phyloP scores from a whole-genome alignment of 2,888 invertebrate genomes.

The Cheilosia soror region DNA sequence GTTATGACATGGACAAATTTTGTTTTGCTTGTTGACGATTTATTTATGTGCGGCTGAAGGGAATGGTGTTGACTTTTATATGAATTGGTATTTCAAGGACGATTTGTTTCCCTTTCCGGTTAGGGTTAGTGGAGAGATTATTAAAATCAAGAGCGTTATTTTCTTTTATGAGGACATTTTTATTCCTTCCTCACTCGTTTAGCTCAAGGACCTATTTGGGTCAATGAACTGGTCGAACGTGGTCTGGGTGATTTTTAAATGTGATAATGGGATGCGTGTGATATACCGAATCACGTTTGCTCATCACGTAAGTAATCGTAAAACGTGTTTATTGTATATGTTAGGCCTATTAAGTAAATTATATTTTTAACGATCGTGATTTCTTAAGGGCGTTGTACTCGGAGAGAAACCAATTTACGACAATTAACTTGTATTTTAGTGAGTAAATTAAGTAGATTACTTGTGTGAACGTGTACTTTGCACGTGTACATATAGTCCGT shows the following conservation, averaged over 20 bases:
- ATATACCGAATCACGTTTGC: conserved; percentile 22
- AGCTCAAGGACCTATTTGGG: not conserved
- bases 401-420: not conserved
- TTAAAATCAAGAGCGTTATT: not conserved
- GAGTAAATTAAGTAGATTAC: not conserved
- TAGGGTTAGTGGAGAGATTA: not conserved
- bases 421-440: not conserved
- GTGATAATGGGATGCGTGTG: not conserved
- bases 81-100: conserved; percentile 47
- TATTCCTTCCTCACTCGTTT: not conserved
- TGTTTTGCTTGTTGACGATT: conserved; percentile 8
- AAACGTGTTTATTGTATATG: conserved; percentile 31
- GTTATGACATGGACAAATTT: conserved; percentile 23
- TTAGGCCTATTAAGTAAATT: conserved; percentile 24
- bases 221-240: not conserved
- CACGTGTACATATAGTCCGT: no score
- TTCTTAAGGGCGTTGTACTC: conserved; percentile 6
- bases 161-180: not conserved
- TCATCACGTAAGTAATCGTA: conserved; percentile 42
- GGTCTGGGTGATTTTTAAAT: not conserved
- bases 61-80: conserved; percentile 22
- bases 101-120: conserved; percentile 34
- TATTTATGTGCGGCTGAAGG: conserved; percentile 48
- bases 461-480: no score
- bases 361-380: not conserved